Evolutionary conservation across 2,797 vertebrate genomes (phyloP).

Genomic region (Tiaroga cobitis): DNA sequence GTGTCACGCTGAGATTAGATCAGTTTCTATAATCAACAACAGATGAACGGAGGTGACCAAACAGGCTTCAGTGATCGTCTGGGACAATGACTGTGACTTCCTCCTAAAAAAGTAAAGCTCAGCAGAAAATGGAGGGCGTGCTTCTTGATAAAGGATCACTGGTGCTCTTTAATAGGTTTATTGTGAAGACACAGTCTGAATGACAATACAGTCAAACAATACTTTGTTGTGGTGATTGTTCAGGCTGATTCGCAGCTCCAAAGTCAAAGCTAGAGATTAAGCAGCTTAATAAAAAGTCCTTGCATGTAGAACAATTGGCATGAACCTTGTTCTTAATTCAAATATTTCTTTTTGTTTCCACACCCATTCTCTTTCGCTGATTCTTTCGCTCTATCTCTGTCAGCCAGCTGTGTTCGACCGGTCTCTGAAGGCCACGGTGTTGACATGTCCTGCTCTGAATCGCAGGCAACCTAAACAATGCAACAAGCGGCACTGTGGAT

Average conservation of each 20-base stretch:
- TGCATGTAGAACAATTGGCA: constrained; percentile 25
- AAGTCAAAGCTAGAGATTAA: constrained; percentile 5
- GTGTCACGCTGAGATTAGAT: constrained; percentile 52
- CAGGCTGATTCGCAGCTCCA: neutral
- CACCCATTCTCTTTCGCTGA: constrained; percentile 29
- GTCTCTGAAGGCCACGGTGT: constrained; percentile 48
- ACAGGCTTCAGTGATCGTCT: neutral
- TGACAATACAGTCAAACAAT: neutral
- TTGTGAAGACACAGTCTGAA: neutral
- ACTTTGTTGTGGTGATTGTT: neutral
- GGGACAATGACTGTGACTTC: constrained; percentile 41
- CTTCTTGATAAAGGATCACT: neutral
- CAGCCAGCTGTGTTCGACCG: constrained; percentile 55
- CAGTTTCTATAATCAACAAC: constrained; percentile 49
- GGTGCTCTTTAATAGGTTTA: neutral
- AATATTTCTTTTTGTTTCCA: constrained; percentile 47
- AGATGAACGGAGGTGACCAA: constrained; percentile 51
- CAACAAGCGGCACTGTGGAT: constrained; percentile 48
- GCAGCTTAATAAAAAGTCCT: neutral
- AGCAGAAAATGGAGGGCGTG: constrained; percentile 13
- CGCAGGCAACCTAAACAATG: constrained; percentile 67
- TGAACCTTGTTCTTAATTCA: constrained; percentile 30
- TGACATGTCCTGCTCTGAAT: constrained; percentile 59
- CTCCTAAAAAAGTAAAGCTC: constrained; percentile 27
- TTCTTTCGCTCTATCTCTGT: constrained; percentile 48